Percentiles rank a stretch among this genome's conserved stretches.
phyloP scores from a whole-genome alignment of 2,797 vertebrate genomes.

The Argentina silus region DNA sequence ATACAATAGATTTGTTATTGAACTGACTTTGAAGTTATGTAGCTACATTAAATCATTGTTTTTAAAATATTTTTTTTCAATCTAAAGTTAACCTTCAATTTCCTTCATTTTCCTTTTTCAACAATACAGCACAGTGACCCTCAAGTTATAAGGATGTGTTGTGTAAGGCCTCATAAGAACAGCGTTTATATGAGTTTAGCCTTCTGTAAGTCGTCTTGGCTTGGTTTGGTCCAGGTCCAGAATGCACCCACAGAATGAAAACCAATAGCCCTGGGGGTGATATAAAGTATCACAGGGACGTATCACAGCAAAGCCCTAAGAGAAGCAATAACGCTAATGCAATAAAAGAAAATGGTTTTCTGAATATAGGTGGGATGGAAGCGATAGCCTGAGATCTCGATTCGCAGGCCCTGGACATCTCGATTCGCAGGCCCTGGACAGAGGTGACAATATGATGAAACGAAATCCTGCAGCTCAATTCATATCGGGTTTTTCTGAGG shows the following conservation, averaged over 20 bases:
- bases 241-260: conserved; percentile 71
- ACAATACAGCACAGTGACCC: conserved; percentile 27
- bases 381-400: conserved; percentile 73
- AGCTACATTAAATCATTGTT: too few species aligned
- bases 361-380: conserved; percentile 77
- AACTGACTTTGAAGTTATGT: too few species aligned
- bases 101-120: neutral
- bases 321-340: conserved; percentile 83
- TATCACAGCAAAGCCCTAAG: conserved; percentile 69
- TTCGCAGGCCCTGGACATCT: conserved; percentile 69
- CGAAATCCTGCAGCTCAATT: conserved; percentile 54
- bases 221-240: conserved; percentile 63
- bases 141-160: conserved; percentile 42
- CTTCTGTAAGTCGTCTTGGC: conserved; percentile 47
- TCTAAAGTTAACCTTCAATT: neutral
- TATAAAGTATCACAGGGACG: conserved; percentile 73
- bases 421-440: conserved; percentile 68
- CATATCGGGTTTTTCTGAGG: conserved; percentile 70
- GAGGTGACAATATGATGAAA: conserved; percentile 78
- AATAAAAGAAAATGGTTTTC: conserved; percentile 80
- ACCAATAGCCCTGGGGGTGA: conserved; percentile 73
- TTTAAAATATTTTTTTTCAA: too few species aligned
- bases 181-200: conserved; percentile 65
- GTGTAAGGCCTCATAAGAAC: neutral
- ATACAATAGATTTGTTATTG: too few species aligned